Evolutionary conservation across 2,888 invertebrate genomes (phyloP).

Genomic region (Eurytoma californica): DNA sequence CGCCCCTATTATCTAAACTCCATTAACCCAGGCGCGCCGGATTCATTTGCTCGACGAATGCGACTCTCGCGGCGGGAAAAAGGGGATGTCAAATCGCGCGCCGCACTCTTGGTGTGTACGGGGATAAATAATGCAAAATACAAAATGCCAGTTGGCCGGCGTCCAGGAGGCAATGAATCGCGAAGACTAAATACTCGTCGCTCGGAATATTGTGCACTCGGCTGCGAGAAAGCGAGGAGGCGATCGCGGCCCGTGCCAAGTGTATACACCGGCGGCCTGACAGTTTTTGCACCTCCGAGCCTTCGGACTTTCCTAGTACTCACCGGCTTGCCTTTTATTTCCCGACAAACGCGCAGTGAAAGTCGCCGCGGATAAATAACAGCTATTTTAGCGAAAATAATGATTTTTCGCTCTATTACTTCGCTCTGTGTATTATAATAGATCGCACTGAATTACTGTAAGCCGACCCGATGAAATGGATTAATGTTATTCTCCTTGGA

Average conservation of each 20-base stretch:
- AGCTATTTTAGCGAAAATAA: no score
- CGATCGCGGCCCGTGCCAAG: not conserved
- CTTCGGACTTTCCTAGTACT: no score
- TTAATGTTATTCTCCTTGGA: no score
- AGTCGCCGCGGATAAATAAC: no score
- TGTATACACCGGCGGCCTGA: not conserved
- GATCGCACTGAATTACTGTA: no score
- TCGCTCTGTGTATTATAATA: no score
- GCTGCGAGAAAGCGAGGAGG: not conserved
- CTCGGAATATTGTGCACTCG: no score
- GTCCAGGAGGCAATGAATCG: conserved; percentile 27
- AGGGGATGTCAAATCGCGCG: not conserved
- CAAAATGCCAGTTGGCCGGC: conserved; percentile 28
- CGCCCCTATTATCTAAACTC: conserved; percentile 28
- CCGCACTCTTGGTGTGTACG: not conserved
- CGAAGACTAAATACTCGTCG: not conserved
- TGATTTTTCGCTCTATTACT: no score
- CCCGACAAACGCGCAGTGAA: no score
- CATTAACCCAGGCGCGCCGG: conserved; percentile 21
- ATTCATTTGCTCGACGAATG: not conserved
- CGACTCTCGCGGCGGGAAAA: not conserved
- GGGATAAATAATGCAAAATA: conserved; percentile 26
- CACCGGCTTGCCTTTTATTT: no score
- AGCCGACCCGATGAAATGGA: no score
- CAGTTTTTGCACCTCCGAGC: no score